phyloP scores from a whole-genome alignment of 2,113 vertebrate genomes.

The Epinephelus moara region DNA sequence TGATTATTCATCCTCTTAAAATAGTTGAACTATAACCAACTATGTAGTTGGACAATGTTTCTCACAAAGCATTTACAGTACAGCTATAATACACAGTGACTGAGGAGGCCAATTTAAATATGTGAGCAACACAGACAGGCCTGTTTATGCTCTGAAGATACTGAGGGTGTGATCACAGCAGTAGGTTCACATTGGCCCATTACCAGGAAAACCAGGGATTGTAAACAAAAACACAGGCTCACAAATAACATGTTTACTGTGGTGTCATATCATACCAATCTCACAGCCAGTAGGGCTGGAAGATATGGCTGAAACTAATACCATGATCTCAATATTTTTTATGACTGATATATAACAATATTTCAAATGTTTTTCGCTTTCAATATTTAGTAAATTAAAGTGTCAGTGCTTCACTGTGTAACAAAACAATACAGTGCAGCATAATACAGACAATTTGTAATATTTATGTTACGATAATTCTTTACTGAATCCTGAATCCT shows the following conservation, averaged over 20 bases:
- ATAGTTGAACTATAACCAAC: constrained; percentile 16
- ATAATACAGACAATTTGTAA: neutral
- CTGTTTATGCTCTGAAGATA: constrained; percentile 49
- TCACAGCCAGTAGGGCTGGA: constrained; percentile 31
- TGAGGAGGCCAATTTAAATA: constrained; percentile 37
- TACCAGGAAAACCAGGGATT: constrained; percentile 51
- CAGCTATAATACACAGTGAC: constrained; percentile 31
- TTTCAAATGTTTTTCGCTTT: neutral
- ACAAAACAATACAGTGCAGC: neutral
- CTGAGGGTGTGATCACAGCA: constrained; percentile 56
- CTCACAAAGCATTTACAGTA: constrained; percentile 8
- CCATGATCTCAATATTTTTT: constrained; percentile 1
- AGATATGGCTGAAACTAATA: neutral
- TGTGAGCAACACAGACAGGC: constrained; percentile 35
- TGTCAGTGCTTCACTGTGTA: neutral
- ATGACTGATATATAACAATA: neutral
- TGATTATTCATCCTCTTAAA: constrained; percentile 26
- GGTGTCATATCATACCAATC: constrained; percentile 34
- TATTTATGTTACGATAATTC: neutral
- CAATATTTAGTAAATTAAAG: neutral
- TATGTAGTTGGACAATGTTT: constrained; percentile 8
- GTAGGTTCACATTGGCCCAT: constrained; percentile 55
- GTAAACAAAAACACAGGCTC: constrained; percentile 58
- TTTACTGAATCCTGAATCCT: neutral
- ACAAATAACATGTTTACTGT: constrained; percentile 56